Evolutionary conservation across 2,113 vertebrate genomes (phyloP), one percentile per base, ranked within the genome.

Genomic region (Sterna hirundo): DNA sequence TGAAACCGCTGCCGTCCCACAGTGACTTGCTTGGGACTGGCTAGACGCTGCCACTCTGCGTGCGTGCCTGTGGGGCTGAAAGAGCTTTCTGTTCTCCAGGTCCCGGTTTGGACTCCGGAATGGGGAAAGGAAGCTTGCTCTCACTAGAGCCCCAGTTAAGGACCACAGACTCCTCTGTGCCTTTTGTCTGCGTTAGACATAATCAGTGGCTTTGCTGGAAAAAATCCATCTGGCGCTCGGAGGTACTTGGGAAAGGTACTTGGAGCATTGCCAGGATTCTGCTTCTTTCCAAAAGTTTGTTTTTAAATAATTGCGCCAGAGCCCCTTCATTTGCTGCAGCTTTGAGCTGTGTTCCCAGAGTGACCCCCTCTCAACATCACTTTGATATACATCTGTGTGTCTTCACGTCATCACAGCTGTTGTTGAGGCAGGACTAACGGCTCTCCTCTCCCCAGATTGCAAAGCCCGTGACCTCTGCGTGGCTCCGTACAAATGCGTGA

Each of bases 41-140:
- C 90, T 46, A 80, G 85, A 83, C 19, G 1, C 75, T 89, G 58
- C 68, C 64, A 10, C 86, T 90, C 88, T 2, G 36, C 0, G 0
- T 61, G 82, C 0, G 0, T 61, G 87, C 8, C 0, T 76, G 69
- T 44, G 32, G 93, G 65, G 71, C 11, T 96, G 85, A 96, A 96
- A 93, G 94, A 96, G 90, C 84, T 90, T 91, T 96, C 94, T 97
- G 85, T 96, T 96, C 85, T 96, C 84, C 52, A 15, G 70, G 49
- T 89, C 60, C 90, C 80, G 54, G 4, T 76, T 62, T 88, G 87
- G 75, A 57, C 84, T 90, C 58, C 0, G 0, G 34, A 14, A 3
- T 20, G 65, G 57, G 69, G 72, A 85, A 34, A 91, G 82, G 90
- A 96, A 95, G 78, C 81, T 88, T 0, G 0, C 55, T 91, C 62